Conservation (phyloP, 2,797 vertebrate species). For the Harpagifer antarcticus region DNA sequence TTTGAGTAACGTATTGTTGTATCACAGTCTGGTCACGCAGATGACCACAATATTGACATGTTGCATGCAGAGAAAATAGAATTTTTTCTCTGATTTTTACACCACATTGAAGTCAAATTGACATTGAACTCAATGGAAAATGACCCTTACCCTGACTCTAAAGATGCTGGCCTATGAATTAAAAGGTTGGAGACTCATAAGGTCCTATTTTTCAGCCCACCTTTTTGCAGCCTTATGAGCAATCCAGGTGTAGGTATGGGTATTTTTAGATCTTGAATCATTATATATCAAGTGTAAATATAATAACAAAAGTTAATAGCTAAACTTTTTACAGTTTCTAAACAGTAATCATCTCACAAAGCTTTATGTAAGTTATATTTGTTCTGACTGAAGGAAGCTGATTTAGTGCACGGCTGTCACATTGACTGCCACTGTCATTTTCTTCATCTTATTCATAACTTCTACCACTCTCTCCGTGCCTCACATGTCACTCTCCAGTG, state of each 20-base stretch:
- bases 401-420: neutral
- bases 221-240: no score
- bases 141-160: neutral
- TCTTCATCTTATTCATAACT: neutral
- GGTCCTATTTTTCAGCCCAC: neutral
- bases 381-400: neutral
- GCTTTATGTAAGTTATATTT: neutral
- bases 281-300: neutral
- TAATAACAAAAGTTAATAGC: neutral
- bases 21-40: neutral
- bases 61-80: neutral
- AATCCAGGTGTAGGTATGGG: neutral
- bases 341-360: neutral
- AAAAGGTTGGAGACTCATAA: neutral
- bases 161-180: neutral
- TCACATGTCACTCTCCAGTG: conserved; percentile 83
- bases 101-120: neutral
- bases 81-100: neutral
- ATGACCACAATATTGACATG: neutral
- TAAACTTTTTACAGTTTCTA: neutral
- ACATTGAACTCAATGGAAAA: neutral
- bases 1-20: conserved; percentile 53
- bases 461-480: neutral
- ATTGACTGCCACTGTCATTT: neutral
- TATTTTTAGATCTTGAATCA: neutral